A percentile compares a stretch with the other conserved stretches of the same genome.
Evolutionary conservation across 2,113 vertebrate species (phyloP).

Genomic region (Misgurnus anguillicaudatus): DNA sequence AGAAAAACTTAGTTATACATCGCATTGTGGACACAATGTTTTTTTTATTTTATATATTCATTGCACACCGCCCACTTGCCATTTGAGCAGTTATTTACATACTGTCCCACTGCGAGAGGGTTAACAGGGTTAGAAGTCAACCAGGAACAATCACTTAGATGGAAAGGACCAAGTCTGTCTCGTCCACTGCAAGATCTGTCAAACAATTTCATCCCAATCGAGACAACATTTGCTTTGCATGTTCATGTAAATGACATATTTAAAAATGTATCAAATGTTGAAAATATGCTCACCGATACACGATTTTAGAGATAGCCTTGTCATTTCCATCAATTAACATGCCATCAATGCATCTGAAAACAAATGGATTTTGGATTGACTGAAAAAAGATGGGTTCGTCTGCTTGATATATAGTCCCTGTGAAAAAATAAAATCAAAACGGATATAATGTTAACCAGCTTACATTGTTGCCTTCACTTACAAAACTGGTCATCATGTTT

Average conservation of each 20-base stretch:
- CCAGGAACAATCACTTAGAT: conserved; percentile 86
- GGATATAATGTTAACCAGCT: not conserved
- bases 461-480: too few species aligned
- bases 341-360: conserved; percentile 91
- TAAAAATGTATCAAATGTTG: not conserved
- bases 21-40: not conserved
- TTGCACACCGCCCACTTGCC: conserved; percentile 61
- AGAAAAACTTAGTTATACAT: not conserved
- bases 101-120: conserved; percentile 89
- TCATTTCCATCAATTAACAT: conserved; percentile 92
- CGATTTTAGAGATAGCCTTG: conserved; percentile 86
- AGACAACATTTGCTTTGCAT: not conserved
- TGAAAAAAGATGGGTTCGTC: conserved; percentile 92
- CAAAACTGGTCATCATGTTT: too few species aligned
- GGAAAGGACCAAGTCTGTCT: conserved; percentile 83
- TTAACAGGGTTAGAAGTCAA: conserved; percentile 77
- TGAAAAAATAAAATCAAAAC: conserved; percentile 3
- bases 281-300: conserved; percentile 80
- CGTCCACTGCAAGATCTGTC: conserved; percentile 87
- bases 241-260: not conserved
- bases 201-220: not conserved
- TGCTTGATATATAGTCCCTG: conserved; percentile 88
- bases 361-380: conserved; percentile 91
- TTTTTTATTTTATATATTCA: not conserved
- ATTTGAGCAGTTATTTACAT: conserved; percentile 93